Conservation (phyloP, 2,113 vertebrate genomes). For the Polypterus bichir region DNA sequence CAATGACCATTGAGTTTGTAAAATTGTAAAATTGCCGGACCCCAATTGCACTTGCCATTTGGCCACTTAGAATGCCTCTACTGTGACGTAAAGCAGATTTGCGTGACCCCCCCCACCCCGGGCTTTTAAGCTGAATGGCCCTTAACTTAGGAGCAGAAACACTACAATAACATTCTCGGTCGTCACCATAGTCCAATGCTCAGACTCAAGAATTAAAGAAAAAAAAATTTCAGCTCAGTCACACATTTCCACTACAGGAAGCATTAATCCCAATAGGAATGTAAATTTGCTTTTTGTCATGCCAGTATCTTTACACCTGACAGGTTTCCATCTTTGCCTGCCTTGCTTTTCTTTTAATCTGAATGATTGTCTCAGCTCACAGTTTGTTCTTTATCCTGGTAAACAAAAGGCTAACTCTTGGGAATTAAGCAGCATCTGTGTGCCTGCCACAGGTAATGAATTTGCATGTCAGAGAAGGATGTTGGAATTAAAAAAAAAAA, state of each 20-base stretch:
- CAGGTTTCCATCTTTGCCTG: not conserved
- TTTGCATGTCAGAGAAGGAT: constrained; percentile 39
- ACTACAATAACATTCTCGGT: too few species aligned
- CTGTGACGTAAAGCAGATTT: too few species aligned
- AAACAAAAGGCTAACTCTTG: constrained; percentile 46
- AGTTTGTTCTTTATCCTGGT: constrained; percentile 32
- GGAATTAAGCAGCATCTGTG: constrained; percentile 30
- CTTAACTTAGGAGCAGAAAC: too few species aligned
- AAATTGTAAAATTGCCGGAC: too few species aligned
- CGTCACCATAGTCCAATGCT: too few species aligned
- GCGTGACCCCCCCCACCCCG: too few species aligned
- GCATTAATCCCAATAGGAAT: not conserved
- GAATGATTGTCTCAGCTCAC: not conserved
- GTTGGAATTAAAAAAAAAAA: constrained; percentile 47
- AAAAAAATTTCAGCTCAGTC: too few species aligned
- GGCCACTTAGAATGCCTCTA: too few species aligned
- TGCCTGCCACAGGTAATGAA: constrained; percentile 51
- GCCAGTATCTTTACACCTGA: not conserved
- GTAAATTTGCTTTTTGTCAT: not conserved
- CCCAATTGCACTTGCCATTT: too few species aligned
- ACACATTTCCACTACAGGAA: not conserved
- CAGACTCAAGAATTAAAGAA: too few species aligned
- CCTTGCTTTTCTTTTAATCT: not conserved
- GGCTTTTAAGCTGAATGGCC: too few species aligned
- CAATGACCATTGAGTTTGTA: too few species aligned